These are phyloP conservation scores for Gonioctena quinquepunctata DNA, from an alignment of 1,140 invertebrate species.

Conservation along the genomic window DNA sequence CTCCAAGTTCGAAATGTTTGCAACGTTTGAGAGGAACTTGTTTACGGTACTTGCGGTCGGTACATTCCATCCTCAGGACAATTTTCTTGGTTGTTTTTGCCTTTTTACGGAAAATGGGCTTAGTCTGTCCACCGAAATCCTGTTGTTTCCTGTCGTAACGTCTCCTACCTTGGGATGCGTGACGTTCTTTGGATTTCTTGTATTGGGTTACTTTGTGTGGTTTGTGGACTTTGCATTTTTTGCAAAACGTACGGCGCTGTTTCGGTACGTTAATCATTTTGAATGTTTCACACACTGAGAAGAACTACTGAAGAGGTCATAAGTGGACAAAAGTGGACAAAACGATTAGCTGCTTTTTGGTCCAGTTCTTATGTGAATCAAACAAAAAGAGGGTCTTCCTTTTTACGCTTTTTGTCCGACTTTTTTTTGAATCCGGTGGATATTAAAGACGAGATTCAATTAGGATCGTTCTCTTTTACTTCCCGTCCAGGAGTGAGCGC, in stretches of 20 bases:
- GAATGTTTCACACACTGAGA: neutral
- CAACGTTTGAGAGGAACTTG: slow-evolving; percentile 97
- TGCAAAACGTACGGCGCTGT: slow-evolving; percentile 95
- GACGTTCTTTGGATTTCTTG: slow-evolving; percentile 98
- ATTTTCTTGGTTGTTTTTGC: slow-evolving; percentile 99
- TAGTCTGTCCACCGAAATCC: slow-evolving; percentile 99
- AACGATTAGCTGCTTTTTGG: too few species aligned
- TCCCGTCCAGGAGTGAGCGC: too few species aligned
- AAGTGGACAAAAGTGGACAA: too few species aligned
- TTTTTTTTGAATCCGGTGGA: too few species aligned
- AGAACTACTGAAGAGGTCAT: neutral
- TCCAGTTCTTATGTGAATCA: too few species aligned
- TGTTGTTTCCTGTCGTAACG: slow-evolving; percentile 99
- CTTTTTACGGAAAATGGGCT: slow-evolving; percentile 99
- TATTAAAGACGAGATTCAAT: too few species aligned
- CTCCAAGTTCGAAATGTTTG: slow-evolving; percentile 77
- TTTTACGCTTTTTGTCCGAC: too few species aligned
- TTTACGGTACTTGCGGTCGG: slow-evolving; percentile 96
- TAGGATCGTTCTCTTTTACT: too few species aligned
- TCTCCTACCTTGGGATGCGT: slow-evolving; percentile 85
- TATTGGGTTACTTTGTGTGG: slow-evolving; percentile 99
- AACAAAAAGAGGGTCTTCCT: too few species aligned
- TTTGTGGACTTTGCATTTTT: slow-evolving; percentile 99
- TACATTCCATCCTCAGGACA: slow-evolving; percentile 98
- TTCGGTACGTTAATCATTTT: slow-evolving; percentile 93